These are phyloP conservation scores for Pandemis heparana DNA, from an alignment of 2,888 invertebrate genomes.

Conservation along the genomic window DNA sequence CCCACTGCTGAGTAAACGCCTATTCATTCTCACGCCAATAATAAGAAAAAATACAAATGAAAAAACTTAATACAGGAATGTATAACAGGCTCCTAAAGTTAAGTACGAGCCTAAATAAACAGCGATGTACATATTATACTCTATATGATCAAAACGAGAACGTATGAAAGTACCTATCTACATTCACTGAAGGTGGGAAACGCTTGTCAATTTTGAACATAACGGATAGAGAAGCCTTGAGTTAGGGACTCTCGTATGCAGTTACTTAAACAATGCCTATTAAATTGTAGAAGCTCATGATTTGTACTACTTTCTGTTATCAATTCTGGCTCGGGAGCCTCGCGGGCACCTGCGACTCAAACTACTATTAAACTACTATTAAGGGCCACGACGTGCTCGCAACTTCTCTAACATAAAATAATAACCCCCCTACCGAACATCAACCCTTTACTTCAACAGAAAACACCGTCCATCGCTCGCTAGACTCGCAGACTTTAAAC, in stretches of 20 bases:
- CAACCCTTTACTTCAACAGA: not conserved
- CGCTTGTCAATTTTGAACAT: not conserved
- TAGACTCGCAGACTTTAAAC: not conserved
- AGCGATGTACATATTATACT: too few species aligned
- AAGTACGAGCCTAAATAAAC: too few species aligned
- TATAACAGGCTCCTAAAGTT: too few species aligned
- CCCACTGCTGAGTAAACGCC: too few species aligned
- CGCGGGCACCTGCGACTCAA: slow-evolving; percentile 36
- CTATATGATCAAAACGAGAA: too few species aligned
- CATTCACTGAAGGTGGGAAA: too few species aligned
- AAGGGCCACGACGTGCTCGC: slow-evolving; percentile 35
- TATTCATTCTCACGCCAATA: too few species aligned
- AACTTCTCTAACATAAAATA: slow-evolving; percentile 37
- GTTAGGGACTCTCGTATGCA: not conserved
- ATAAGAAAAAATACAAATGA: too few species aligned
- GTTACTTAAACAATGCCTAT: slow-evolving; percentile 9
- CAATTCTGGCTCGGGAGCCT: slow-evolving; percentile 25
- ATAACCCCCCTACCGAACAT: slow-evolving; percentile 26
- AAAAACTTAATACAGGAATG: too few species aligned
- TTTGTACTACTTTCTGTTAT: slow-evolving; percentile 33
- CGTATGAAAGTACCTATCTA: too few species aligned
- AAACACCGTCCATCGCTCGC: slow-evolving; percentile 9
- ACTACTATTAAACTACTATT: slow-evolving; percentile 43
- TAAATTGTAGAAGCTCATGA: slow-evolving; percentile 16
- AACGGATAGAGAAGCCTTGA: not conserved